Percentiles rank a stretch among this genome's conserved stretches.
These are phyloP conservation scores for Micromys minutus DNA, from an alignment of 2,113 vertebrate species.

Conservation along the genomic window DNA sequence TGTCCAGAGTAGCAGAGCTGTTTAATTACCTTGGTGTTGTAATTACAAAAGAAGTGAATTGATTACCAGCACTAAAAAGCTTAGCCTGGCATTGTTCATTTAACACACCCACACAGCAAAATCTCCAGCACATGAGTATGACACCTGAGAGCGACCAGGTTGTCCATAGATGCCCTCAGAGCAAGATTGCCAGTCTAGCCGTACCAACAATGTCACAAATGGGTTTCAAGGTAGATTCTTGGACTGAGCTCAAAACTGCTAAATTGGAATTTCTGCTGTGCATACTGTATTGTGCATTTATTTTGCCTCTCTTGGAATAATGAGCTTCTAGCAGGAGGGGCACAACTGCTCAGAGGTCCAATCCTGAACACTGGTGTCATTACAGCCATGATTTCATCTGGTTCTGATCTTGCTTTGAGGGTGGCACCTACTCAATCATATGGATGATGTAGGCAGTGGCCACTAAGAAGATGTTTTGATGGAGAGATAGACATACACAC, in stretches of 20 bases:
- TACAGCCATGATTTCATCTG: neutral
- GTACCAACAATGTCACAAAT: accelerated
- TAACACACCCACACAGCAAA: neutral
- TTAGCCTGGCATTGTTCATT: accelerated
- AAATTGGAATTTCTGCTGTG: neutral
- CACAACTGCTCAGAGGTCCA: neutral
- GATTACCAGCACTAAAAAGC: neutral
- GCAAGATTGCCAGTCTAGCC: accelerated
- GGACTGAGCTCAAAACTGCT: neutral
- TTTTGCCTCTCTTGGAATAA: neutral
- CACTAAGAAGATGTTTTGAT: neutral
- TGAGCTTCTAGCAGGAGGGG: too few relatives aligned
- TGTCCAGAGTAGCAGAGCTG: neutral
- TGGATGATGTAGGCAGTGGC: neutral
- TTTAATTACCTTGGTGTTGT: neutral
- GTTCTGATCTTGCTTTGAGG: neutral
- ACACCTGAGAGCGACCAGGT: neutral
- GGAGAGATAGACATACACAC: neutral
- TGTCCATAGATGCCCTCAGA: neutral
- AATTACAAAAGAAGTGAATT: neutral
- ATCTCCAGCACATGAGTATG: neutral
- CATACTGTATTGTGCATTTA: neutral
- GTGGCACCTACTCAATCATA: neutral
- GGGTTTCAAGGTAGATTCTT: too few relatives aligned
- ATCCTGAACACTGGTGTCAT: neutral